Percentiles rank a stretch among this genome's conserved stretches.
phyloP scores from a whole-genome alignment of 1,140 invertebrate species.

The Nixonia krombeini region DNA sequence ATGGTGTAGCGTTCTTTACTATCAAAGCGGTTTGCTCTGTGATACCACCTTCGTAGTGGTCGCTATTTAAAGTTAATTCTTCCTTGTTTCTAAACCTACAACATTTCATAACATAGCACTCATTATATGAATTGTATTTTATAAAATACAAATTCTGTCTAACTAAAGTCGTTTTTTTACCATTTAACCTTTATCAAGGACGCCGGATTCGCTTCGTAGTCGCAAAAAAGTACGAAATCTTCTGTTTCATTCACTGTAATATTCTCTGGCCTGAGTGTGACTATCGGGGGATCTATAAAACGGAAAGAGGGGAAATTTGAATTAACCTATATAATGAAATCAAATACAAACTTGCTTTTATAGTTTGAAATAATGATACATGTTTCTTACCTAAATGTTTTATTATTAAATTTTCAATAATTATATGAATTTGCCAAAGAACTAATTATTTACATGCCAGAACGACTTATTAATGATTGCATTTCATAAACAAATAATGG shows the following conservation, averaged over 20 bases:
- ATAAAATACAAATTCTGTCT: too few relatives aligned
- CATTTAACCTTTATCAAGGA: slow-evolving; percentile 80
- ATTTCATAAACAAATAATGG: too few relatives aligned
- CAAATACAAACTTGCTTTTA: not conserved
- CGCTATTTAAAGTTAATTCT: slow-evolving; percentile 76
- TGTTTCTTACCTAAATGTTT: not conserved
- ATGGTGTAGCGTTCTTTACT: slow-evolving; percentile 82
- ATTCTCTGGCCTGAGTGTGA: slow-evolving; percentile 79
- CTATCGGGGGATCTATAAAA: slow-evolving; percentile 84
- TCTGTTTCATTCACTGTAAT: slow-evolving; percentile 84
- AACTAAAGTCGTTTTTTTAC: too few relatives aligned
- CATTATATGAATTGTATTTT: not conserved
- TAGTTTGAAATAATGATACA: slow-evolving; percentile 2
- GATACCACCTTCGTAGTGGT: slow-evolving; percentile 82
- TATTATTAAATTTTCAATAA: too few relatives aligned
- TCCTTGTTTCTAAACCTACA: slow-evolving; percentile 82
- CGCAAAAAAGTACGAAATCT: slow-evolving; percentile 82
- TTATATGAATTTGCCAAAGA: not conserved
- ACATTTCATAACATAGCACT: slow-evolving; percentile 7
- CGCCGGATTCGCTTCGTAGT: slow-evolving; percentile 87
- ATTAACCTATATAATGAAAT: slow-evolving; percentile 14
- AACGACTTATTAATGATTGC: too few relatives aligned
- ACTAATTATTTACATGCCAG: too few relatives aligned
- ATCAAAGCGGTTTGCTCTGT: slow-evolving; percentile 80
- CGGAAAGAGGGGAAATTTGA: slow-evolving; percentile 25